These are phyloP conservation scores for Callospermophilus lateralis DNA, from an alignment of 2,113 vertebrate genomes.

Conservation along the genomic window DNA sequence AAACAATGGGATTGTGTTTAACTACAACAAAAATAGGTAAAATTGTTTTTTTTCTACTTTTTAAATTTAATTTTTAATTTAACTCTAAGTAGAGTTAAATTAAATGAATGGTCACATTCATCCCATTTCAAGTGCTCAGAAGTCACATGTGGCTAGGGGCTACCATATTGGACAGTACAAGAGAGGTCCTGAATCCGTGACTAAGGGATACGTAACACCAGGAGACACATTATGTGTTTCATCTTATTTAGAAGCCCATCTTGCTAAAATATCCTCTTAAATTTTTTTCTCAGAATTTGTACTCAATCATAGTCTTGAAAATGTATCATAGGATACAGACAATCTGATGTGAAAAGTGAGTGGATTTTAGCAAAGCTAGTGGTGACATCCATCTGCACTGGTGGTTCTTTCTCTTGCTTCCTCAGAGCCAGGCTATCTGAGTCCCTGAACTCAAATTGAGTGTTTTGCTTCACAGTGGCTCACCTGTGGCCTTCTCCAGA, in stretches of 20 bases:
- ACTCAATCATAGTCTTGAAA: background rate
- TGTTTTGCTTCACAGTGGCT: background rate
- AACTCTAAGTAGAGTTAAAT: background rate
- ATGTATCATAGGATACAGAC: background rate
- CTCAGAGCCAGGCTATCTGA: background rate
- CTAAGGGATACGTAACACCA: rapidly evolving
- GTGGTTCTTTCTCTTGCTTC: too few relatives aligned
- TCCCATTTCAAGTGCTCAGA: background rate
- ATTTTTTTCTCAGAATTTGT: background rate
- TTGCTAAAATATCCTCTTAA: background rate
- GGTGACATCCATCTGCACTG: too few relatives aligned
- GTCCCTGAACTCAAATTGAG: background rate
- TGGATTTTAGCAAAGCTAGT: background rate
- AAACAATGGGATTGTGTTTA: background rate
- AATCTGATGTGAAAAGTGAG: background rate
- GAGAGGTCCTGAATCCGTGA: background rate
- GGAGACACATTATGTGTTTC: background rate
- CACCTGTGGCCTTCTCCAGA: background rate
- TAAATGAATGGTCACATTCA: background rate
- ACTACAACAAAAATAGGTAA: background rate
- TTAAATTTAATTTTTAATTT: constrained; percentile 13
- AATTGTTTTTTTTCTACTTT: background rate
- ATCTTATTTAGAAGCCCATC: background rate
- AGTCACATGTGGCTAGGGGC: background rate
- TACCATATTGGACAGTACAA: background rate